Conservation (phyloP, 2,888 invertebrate genomes). For the Acronicta leporina region DNA sequence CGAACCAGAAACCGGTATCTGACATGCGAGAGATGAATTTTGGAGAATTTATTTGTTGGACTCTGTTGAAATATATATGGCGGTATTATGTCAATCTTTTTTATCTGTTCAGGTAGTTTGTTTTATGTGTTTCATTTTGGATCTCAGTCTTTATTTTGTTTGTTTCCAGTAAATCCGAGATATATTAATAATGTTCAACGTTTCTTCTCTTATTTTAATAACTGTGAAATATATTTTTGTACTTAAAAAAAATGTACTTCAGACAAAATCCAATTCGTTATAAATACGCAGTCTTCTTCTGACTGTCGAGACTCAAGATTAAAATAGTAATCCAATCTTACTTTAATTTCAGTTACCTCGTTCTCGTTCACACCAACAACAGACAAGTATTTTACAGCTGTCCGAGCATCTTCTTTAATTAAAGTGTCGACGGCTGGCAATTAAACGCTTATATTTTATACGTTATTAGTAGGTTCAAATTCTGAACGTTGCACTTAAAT, state of each 20-base stretch:
- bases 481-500: constrained; percentile 19
- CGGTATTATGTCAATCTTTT: constrained; percentile 13
- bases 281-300: too few relatives aligned
- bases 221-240: too few relatives aligned
- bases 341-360: constrained; percentile 18
- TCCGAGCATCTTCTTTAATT: constrained; percentile 58
- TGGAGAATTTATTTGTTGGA: constrained; percentile 21
- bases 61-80: constrained; percentile 9
- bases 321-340: neutral
- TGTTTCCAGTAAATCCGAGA: too few relatives aligned
- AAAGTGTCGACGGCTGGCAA: constrained; percentile 51
- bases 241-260: too few relatives aligned
- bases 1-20: constrained; percentile 42
- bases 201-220: too few relatives aligned
- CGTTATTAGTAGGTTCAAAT: constrained; percentile 36
- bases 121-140: constrained; percentile 4
- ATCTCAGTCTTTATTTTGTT: too few relatives aligned
- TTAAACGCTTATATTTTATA: constrained; percentile 57
- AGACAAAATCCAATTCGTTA: too few relatives aligned
- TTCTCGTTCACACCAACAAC: constrained; percentile 5
- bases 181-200: too few relatives aligned
- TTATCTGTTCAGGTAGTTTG: constrained; percentile 1
- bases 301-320: too few relatives aligned
- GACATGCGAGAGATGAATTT: constrained; percentile 33
- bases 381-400: constrained; percentile 60